Conservation (phyloP, 2,888 invertebrate species). For the Aphidius colemani region DNA sequence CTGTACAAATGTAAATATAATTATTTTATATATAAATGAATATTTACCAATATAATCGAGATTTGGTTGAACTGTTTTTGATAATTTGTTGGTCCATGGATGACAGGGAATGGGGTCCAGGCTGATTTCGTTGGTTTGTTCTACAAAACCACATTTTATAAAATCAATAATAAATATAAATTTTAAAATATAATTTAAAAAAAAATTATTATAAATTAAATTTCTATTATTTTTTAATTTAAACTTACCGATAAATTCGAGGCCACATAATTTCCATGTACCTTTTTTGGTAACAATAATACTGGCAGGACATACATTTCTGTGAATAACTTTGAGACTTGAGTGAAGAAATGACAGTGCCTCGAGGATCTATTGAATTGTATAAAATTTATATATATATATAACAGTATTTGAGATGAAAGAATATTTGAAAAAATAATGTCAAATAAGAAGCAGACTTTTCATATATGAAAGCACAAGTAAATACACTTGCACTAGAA, state of each 20-base stretch:
- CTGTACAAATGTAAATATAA: neutral
- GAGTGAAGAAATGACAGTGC: conserved; percentile 92
- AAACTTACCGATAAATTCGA: conserved; percentile 85
- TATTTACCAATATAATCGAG: conserved; percentile 85
- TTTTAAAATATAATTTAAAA: neutral
- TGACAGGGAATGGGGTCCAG: conserved; percentile 70
- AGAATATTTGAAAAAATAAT: neutral
- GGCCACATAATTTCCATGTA: conserved; percentile 94
- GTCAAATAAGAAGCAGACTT: conserved; percentile 2
- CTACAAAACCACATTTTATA: conserved; percentile 62
- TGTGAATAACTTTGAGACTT: conserved; percentile 84
- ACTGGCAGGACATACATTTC: conserved; percentile 92
- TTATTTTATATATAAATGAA: neutral
- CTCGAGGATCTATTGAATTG: conserved; percentile 77
- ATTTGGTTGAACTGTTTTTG: conserved; percentile 93
- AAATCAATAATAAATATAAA: neutral
- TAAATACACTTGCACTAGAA: neutral
- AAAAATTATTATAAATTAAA: conserved; percentile 4
- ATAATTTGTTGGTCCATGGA: conserved; percentile 88
- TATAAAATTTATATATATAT: conserved; percentile 18
- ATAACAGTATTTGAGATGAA: too few relatives aligned
- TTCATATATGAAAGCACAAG: neutral
- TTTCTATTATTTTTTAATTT: neutral
- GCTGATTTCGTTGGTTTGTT: conserved; percentile 60
- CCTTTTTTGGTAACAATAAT: conserved; percentile 90